Percentiles rank a stretch among this genome's conserved stretches.
Evolutionary conservation across 2,888 invertebrate species (phyloP).

Genomic region (Epinotia nisella): DNA sequence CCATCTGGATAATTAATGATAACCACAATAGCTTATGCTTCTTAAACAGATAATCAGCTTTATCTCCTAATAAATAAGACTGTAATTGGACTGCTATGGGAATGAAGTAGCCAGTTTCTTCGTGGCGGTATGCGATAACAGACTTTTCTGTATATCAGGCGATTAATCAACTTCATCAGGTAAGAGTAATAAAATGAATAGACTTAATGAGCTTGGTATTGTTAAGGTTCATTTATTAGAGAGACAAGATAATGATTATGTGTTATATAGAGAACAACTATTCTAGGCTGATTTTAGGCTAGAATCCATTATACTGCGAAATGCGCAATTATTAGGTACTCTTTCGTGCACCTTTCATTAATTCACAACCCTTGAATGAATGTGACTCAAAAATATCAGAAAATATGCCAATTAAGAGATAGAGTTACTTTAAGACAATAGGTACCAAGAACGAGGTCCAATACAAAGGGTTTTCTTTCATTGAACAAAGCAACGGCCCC

Average conservation of each 20-base stretch:
- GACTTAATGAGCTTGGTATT: constrained; percentile 37
- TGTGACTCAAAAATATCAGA: not conserved
- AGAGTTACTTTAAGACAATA: constrained; percentile 32
- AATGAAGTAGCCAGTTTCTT: constrained; percentile 20
- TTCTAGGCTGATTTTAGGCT: too few species aligned
- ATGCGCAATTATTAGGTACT: too few species aligned
- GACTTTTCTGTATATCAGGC: constrained; percentile 42
- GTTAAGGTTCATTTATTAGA: constrained; percentile 4
- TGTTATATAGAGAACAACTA: not conserved
- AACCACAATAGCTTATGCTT: constrained; percentile 17
- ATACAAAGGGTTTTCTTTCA: constrained; percentile 24
- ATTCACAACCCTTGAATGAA: too few species aligned
- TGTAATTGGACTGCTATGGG: not conserved
- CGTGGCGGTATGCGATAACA: constrained; percentile 40
- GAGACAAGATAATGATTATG: constrained; percentile 9
- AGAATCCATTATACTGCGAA: too few species aligned
- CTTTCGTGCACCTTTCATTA: too few species aligned
- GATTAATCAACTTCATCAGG: constrained; percentile 44
- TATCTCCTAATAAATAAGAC: constrained; percentile 10
- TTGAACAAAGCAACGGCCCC: constrained; percentile 8
- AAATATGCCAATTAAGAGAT: constrained; percentile 27
- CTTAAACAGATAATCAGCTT: constrained; percentile 7
- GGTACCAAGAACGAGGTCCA: constrained; percentile 15
- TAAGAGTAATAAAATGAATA: constrained; percentile 40
- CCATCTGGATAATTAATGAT: constrained; percentile 42